A percentile compares a stretch with the other conserved stretches of the same genome.
These are phyloP conservation scores for Hydropsyche betteni DNA, from an alignment of 2,888 invertebrate genomes.

Conservation along the genomic window DNA sequence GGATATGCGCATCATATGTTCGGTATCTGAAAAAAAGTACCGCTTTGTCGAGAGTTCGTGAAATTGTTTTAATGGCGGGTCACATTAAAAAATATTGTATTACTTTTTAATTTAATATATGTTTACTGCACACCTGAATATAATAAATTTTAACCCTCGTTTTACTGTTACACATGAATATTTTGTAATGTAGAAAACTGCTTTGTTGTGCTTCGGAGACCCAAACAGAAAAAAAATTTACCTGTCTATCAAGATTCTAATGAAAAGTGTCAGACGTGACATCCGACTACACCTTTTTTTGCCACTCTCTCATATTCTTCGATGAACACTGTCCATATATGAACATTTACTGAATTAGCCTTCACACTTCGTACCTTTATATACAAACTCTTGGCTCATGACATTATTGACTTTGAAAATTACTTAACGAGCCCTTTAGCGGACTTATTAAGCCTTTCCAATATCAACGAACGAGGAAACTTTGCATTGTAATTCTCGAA, in stretches of 20 bases:
- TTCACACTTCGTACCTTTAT: too few relatives aligned
- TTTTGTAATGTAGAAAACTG: not conserved
- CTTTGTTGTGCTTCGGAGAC: not conserved
- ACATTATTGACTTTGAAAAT: too few relatives aligned
- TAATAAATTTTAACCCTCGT: not conserved
- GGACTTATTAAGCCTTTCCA: too few relatives aligned
- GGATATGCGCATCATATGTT: constrained; percentile 6
- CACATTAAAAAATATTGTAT: not conserved
- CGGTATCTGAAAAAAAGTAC: constrained; percentile 1
- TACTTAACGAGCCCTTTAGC: too few relatives aligned
- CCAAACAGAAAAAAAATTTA: constrained; percentile 3
- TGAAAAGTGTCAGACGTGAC: constrained; percentile 21
- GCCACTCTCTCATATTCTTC: not conserved
- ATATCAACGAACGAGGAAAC: too few relatives aligned
- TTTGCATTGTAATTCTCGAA: too few relatives aligned
- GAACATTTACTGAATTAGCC: not conserved
- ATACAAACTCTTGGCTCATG: too few relatives aligned
- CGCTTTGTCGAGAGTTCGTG: not conserved
- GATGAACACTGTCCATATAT: constrained; percentile 9
- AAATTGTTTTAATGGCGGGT: not conserved
- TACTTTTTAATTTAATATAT: not conserved
- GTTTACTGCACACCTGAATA: not conserved
- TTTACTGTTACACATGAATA: not conserved
- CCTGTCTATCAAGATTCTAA: not conserved
- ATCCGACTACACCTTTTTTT: constrained; percentile 13